Conservation (phyloP, 2,113 vertebrate species). For the Mohoua ochrocephala region DNA sequence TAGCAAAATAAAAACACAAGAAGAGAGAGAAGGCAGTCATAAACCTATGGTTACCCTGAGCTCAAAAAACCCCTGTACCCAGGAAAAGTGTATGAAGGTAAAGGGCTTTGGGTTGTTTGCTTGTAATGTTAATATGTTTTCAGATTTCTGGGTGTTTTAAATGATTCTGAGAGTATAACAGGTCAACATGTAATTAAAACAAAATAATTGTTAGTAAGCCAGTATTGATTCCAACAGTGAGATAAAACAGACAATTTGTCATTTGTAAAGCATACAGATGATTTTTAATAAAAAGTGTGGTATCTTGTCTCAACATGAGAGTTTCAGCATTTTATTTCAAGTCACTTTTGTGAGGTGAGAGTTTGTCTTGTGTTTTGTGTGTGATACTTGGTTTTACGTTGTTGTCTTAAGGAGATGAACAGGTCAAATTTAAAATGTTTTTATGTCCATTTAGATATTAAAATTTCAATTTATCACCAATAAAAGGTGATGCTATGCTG, state of each 20-base stretch:
- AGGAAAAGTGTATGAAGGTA: constrained; percentile 85
- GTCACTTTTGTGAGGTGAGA: not conserved
- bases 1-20: constrained; percentile 58
- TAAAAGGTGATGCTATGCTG: not conserved
- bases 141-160: not conserved
- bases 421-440: not conserved
- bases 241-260: not conserved
- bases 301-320: not conserved
- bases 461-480: not conserved
- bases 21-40: constrained; percentile 19
- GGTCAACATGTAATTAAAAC: not conserved
- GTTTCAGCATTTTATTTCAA: not conserved
- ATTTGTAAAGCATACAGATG: not conserved
- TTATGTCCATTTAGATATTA: not conserved
- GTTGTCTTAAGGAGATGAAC: not conserved
- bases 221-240: not conserved
- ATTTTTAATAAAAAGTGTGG: not conserved
- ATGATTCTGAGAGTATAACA: not conserved
- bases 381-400: not conserved
- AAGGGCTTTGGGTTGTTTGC: not conserved
- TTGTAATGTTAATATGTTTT: not conserved
- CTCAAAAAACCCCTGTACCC: constrained; percentile 44
- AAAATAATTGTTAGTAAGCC: not conserved
- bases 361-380: not conserved
- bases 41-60: not conserved